phyloP scores from a whole-genome alignment of 2,888 invertebrate species.

The Oegoconia quadripuncta region DNA sequence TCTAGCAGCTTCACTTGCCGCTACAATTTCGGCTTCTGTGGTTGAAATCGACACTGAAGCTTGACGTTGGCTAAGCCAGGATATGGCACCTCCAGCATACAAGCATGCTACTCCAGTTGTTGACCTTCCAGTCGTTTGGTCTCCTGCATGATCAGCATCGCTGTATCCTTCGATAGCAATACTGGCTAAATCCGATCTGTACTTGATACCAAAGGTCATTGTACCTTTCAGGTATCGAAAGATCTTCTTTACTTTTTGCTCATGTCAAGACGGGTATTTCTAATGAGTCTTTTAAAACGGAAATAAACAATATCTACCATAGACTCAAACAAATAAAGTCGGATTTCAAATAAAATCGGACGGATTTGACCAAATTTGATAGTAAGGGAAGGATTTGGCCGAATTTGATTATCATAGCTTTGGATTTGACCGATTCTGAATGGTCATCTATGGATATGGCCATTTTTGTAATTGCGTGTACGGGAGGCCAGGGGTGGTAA shows the following conservation, averaged over 20 bases:
- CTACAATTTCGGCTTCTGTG: slow-evolving; percentile 35
- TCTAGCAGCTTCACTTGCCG: slow-evolving; percentile 27
- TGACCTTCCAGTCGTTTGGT: slow-evolving; percentile 7
- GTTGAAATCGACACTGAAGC: slow-evolving; percentile 30
- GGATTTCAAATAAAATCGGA: too few relatives aligned
- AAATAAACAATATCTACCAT: too few relatives aligned
- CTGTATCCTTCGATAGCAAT: slow-evolving; percentile 1
- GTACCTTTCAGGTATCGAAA: slow-evolving; percentile 7
- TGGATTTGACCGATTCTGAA: too few relatives aligned
- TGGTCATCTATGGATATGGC: too few relatives aligned
- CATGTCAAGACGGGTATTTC: slow-evolving; percentile 4
- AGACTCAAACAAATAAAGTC: too few relatives aligned
- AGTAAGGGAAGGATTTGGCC: too few relatives aligned
- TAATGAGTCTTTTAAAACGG: too few relatives aligned
- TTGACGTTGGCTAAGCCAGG: slow-evolving; percentile 34
- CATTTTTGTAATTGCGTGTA: too few relatives aligned
- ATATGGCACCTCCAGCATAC: slow-evolving; percentile 24
- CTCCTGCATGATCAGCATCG: slow-evolving; percentile 16
- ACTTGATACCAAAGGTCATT: background rate
- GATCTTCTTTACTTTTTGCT: slow-evolving; percentile 9
- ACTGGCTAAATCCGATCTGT: background rate
- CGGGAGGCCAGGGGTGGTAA: too few relatives aligned
- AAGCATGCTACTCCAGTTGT: slow-evolving; percentile 18
- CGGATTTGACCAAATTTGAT: too few relatives aligned
- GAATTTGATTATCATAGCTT: too few relatives aligned